phyloP scores from a whole-genome alignment of 2,797 vertebrate species.

The Morus bassanus region DNA sequence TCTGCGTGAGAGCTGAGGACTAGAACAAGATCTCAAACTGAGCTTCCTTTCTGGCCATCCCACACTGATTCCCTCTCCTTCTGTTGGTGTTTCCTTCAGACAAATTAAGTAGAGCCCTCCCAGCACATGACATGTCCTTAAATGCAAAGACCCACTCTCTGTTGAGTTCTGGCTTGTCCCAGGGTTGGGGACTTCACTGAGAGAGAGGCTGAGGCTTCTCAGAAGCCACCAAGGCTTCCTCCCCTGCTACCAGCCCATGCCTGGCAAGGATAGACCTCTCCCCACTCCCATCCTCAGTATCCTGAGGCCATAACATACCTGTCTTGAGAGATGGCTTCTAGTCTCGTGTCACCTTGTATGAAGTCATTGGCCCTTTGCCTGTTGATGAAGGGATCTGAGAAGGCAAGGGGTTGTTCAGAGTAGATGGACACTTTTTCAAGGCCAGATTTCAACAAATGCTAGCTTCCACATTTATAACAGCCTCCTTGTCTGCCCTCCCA shows the following conservation, averaged over 20 bases:
- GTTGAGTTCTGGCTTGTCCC: background rate
- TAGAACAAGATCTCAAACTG: background rate
- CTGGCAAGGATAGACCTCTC: background rate
- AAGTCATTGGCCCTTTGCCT: conserved; percentile 74
- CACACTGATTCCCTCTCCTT: background rate
- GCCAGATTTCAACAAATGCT: background rate
- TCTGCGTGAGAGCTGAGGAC: background rate
- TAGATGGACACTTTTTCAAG: background rate
- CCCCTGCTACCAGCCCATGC: background rate
- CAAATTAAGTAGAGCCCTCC: background rate
- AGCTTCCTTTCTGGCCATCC: background rate
- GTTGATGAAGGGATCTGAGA: conserved; percentile 76
- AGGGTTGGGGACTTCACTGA: background rate
- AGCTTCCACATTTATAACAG: background rate
- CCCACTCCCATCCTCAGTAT: background rate
- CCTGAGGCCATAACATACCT: conserved; percentile 55
- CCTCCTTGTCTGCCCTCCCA: background rate
- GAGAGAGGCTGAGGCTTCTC: background rate
- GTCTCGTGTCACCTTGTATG: conserved; percentile 63
- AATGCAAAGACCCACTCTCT: background rate
- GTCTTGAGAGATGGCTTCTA: conserved; percentile 52
- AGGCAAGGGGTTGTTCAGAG: background rate
- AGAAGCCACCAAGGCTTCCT: background rate
- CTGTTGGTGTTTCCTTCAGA: background rate
- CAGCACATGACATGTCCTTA: background rate